Conservation (phyloP, 2,113 vertebrate genomes). For the Crotalus tigris region DNA sequence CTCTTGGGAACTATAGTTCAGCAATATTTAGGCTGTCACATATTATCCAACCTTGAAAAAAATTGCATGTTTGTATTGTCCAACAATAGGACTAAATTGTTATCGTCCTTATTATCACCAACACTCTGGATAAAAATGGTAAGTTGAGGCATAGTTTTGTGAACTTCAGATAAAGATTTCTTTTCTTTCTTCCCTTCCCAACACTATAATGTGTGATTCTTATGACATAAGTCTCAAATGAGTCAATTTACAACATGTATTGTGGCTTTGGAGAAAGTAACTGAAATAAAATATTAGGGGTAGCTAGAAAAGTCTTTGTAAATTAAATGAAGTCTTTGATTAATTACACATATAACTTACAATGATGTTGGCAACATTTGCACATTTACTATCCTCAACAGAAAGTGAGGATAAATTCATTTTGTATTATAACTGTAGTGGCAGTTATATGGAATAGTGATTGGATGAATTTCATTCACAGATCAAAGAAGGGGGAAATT, state of each 20-base stretch:
- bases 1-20: neutral
- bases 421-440: constrained; percentile 63
- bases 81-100: neutral
- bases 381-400: constrained; percentile 38
- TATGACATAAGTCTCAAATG: constrained; percentile 51
- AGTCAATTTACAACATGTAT: constrained; percentile 51
- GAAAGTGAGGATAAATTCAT: constrained; percentile 61
- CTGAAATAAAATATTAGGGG: constrained; percentile 37
- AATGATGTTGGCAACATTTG: constrained; percentile 48
- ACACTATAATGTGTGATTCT: constrained; percentile 34
- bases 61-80: neutral
- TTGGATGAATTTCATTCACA: constrained; percentile 81
- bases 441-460: constrained; percentile 76
- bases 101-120: neutral
- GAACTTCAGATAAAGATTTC: constrained; percentile 46
- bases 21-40: neutral
- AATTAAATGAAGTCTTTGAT: constrained; percentile 8
- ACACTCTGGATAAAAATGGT: neutral
- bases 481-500: constrained; percentile 83
- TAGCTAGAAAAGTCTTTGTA: constrained; percentile 11
- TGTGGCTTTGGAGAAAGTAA: constrained; percentile 49
- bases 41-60: neutral
- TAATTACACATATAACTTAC: constrained; percentile 10
- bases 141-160: constrained; percentile 28
- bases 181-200: constrained; percentile 25